phyloP scores from a whole-genome alignment of 1,140 invertebrate species.

The Temnothorax nylanderi region DNA sequence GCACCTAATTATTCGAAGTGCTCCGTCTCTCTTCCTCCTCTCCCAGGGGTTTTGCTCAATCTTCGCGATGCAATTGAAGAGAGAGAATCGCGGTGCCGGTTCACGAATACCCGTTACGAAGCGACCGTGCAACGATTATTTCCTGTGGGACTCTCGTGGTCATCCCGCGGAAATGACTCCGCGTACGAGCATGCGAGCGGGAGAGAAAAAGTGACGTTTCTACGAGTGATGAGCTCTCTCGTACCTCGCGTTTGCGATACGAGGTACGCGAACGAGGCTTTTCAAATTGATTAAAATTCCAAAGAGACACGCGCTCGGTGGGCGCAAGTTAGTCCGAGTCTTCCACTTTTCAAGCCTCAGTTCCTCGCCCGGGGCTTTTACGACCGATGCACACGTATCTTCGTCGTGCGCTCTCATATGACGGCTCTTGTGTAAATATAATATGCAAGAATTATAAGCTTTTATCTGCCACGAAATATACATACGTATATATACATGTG shows the following conservation, averaged over 20 bases:
- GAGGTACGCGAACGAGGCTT: slow-evolving; percentile 43
- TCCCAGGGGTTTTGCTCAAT: neutral
- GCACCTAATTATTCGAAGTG: slow-evolving; percentile 5
- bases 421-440: neutral
- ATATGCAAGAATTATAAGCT: slow-evolving; percentile 22
- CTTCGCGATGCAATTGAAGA: slow-evolving; percentile 6
- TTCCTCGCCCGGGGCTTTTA: neutral
- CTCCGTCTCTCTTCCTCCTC: neutral
- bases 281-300: slow-evolving; percentile 45
- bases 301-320: slow-evolving; percentile 27
- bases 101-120: neutral
- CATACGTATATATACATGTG: neutral
- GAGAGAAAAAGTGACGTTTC: neutral
- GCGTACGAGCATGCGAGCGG: neutral
- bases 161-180: neutral
- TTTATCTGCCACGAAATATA: slow-evolving; percentile 31
- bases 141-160: neutral
- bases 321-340: slow-evolving; percentile 59
- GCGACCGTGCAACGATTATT: slow-evolving; percentile 24
- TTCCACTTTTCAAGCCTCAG: slow-evolving; percentile 53
- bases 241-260: slow-evolving; percentile 60
- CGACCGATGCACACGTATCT: neutral
- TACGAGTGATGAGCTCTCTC: slow-evolving; percentile 51
- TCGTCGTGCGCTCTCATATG: neutral
- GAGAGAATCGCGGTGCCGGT: neutral